Base-by-base conservation (phyloP, 2,113 vertebrate species). In the Prionailurus bengalensis region DNA sequence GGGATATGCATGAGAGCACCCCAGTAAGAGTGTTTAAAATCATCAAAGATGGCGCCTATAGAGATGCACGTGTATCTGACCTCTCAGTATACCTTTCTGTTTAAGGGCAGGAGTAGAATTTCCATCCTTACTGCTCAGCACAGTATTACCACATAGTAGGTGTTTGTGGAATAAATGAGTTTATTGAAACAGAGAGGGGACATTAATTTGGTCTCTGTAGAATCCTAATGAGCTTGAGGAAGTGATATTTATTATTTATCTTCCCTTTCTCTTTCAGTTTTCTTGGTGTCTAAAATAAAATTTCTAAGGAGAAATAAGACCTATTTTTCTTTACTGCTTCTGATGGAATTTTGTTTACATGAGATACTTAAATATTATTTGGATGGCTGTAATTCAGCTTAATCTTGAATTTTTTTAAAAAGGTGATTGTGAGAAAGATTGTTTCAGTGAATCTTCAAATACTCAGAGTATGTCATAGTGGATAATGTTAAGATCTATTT, bases 221-320 rank as follows among this genome's bases (percentile, higher is more conserved):
- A 93, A 92, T 96, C 27, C 76, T 81, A 80, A 1, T 89, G 71
- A 89, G 84, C 83, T 78, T 78, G 21, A 61, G 8, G 45, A 19
- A 58, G 27, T 93, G 27, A 12, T 68, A 61, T 21, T 82, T 96
- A 81, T 33, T 4, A 58, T 48, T 96, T 94, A 94, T 68, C 87
- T 58, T 36, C 27, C 65, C n/a, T 63, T 91, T 79, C 31, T 89
- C 27, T 66, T 90, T 88, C 31, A 82, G 7, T 84, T 96, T 90
- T 94, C 45, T 79, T 94, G 58, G 5, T 95, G 23, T 81, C 63
- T 70, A 96, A 74, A 87, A 89, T 80, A 80, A 84, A 95, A 83
- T 89, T 79, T 82, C 42, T 89, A 33, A 89, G 88, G 68, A 73
- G 25, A 92, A 91, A 51, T 45, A 66, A 74, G 66, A 45, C 29